Evolutionary conservation across 2,888 invertebrate genomes (phyloP), one percentile per base, ranked within the genome.

Genomic region (Ichneumoninae sp.): DNA sequence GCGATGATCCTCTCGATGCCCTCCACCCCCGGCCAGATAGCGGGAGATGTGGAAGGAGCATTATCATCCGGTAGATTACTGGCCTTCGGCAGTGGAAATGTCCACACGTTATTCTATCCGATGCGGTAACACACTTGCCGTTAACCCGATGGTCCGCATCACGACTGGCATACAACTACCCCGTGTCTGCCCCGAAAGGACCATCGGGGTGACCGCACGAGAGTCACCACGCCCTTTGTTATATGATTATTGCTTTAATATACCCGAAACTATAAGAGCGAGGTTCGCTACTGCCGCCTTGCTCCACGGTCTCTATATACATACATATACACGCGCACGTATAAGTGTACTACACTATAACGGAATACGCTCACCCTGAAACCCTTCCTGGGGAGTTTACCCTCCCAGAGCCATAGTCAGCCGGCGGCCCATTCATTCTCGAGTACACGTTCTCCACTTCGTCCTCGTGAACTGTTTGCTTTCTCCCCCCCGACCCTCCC

Each of bases 211-310:
- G 90, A 90, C 91, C 89, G 83, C 87, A 81, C 80, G 75, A 83
- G 86, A 83, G 80, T 75, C 76, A 71, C 86, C 77, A 73, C 85
- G 81, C 87, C 90, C 91, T 92, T 91, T 90, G 91, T 93, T 93
- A 92, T 92, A 93, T 90, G 93, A 92, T 93, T 93, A 93, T 93
- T 93, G 90, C 92, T 89, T 88, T 91, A 91, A 91, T 90, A 90
- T 79, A 85, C 83, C 80, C 79, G 81, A 85, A 85, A 81, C 81
- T 74, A 65, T 82, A 79, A 77, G 83, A 79, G 81, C 74, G 73
- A 81, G 78, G 65, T 73, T 44, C 69, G 70, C 75, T 83, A 80
- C 82, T 83, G 16, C 76, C 50, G 26, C 50, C 69, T 71, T 68
- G 70, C 70, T 68, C 77, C 81, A 81, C 63, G 54, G 33, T 36